Percentiles rank a stretch among this genome's conserved stretches.
Conservation (phyloP, 2,797 vertebrate genomes). For the Epinephelus awoara region DNA sequence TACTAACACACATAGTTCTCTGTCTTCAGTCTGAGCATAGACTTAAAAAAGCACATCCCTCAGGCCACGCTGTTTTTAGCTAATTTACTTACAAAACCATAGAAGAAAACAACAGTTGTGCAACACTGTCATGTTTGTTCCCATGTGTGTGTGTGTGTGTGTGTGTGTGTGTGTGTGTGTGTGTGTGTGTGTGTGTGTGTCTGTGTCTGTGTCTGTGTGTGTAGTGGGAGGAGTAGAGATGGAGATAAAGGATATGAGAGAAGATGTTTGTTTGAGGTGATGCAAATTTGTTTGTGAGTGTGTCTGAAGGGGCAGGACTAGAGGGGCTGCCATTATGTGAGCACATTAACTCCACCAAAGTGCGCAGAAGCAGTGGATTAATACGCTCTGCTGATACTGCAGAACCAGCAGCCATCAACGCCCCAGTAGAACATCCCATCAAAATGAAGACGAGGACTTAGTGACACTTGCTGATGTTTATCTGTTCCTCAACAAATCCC, state of each 20-base stretch:
- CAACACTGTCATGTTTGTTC: neutral
- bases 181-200: neutral
- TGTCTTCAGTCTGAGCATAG: neutral
- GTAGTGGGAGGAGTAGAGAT: neutral
- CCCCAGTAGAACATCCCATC: neutral
- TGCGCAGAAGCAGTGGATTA: constrained; percentile 29
- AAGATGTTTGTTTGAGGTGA: neutral
- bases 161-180: neutral
- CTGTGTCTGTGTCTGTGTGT: neutral
- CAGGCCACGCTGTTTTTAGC: constrained; percentile 11
- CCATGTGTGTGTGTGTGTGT: neutral
- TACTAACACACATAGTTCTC: constrained; percentile 15
- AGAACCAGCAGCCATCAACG: constrained; percentile 15
- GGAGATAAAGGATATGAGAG: constrained; percentile 11
- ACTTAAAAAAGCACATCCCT: neutral
- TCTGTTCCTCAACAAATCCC: neutral
- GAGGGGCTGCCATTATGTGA: constrained; percentile 16
- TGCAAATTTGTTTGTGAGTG: neutral
- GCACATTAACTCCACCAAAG: constrained; percentile 7
- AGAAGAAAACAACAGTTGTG: constrained; percentile 19
- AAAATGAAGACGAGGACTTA: neutral
- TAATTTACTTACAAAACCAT: constrained; percentile 24
- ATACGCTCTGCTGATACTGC: constrained; percentile 30
- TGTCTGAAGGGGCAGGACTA: neutral
- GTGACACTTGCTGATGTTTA: neutral